Base-by-base conservation (phyloP, 2,113 vertebrate species). In the Dasyprocta punctata region DNA sequence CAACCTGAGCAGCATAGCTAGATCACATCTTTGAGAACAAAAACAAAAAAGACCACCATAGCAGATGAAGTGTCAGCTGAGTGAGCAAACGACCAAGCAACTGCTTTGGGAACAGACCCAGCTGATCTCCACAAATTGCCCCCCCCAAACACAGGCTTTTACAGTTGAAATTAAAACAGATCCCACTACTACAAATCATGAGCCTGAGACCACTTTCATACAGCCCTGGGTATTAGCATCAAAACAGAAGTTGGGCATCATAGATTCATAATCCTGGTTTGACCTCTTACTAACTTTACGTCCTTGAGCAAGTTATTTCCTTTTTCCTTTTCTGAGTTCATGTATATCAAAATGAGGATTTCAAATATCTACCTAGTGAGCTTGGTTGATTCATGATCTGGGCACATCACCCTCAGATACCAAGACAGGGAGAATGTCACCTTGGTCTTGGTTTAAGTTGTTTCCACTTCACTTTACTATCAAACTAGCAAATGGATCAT, bases 211-310 rank as follows among this genome's bases (percentile, higher is more conserved):
- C 30, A 92, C 30, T 75, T 92, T 88, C 36, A 93, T 56, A 85
- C 88, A 47, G 19, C 28, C 22, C 54, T 20, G 17, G 26, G 3
- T 90, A 89, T 54, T 94, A 77, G 61, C 61, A 91, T 13, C 28
- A 12, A 96, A 89, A 92, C 11, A 69, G 54, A 89, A 83, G 52
- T 41, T 69, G 67, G 41, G 84, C 82, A 88, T 73, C 58, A 96
- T 92, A 10, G 22, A 80, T 90, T 69, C 38, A 49, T 75, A 89
- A 89, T 14, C 52, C 81, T 84, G 36, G 14, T 80, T 86, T 56
- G 56, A 88, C 4, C 17, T 82, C 65, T 92, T 60, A 28, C 78
- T 86, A 93, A 63, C 71, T 91, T 85, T 78, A 67, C 80, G 88
- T 86, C 91, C 60, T 85, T 80, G 54, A 52, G 60, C 22, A 47